phyloP scores from a whole-genome alignment of 2,888 invertebrate species.

The Rhopalosiphum nymphaeae region DNA sequence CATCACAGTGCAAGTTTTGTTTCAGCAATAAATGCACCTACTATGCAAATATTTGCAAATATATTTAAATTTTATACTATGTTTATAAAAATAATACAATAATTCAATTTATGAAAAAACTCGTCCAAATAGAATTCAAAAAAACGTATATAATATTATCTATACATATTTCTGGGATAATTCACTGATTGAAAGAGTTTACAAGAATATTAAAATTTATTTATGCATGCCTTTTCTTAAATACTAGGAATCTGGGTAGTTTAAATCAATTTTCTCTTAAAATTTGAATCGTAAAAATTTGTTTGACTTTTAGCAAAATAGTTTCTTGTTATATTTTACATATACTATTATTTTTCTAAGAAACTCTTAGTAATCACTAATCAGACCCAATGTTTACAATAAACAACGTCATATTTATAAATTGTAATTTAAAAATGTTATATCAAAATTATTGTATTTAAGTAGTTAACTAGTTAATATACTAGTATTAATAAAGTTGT shows the following conservation, averaged over 20 bases:
- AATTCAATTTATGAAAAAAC: not conserved
- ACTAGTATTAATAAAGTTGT: not conserved
- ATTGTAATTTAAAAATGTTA: not conserved
- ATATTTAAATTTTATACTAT: not conserved
- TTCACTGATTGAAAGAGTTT: not conserved
- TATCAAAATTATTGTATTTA: not conserved
- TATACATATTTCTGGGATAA: not conserved
- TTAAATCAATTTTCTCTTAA: not conserved
- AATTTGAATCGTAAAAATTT: not conserved
- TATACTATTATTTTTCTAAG: not conserved
- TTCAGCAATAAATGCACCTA: not conserved
- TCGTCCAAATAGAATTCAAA: not conserved
- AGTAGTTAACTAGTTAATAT: too few species aligned
- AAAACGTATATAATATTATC: not conserved
- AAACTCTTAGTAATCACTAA: not conserved
- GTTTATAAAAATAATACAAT: not conserved
- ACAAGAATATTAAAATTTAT: not conserved
- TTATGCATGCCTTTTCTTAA: not conserved
- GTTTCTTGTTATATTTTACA: not conserved
- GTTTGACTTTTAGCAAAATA: not conserved
- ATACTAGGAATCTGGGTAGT: not conserved
- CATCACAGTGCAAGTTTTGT: not conserved
- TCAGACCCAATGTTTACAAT: not conserved
- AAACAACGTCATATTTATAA: not conserved
- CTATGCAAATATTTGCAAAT: not conserved